Conservation (phyloP, 2,797 vertebrate genomes). For the Nasua narica region DNA sequence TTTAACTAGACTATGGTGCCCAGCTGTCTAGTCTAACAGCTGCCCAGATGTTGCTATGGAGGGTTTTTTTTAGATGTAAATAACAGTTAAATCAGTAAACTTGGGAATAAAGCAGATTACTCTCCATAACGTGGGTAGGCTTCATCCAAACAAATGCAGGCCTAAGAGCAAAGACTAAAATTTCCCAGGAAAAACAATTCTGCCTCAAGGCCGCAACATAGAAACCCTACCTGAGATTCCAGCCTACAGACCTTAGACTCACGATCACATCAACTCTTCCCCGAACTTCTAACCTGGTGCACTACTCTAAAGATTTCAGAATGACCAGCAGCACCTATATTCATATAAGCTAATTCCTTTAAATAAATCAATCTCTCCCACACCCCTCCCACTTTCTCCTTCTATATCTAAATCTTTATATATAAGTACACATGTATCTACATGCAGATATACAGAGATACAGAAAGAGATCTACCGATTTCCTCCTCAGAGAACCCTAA, state of each 20-base stretch:
- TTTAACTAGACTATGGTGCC: background rate
- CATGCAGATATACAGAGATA: background rate
- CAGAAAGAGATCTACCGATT: background rate
- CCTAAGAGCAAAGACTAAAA: background rate
- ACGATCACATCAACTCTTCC: background rate
- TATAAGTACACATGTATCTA: background rate
- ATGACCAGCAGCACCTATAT: background rate
- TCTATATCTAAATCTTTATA: background rate
- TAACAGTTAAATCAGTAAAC: background rate
- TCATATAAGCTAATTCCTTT: background rate
- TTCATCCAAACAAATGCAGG: background rate
- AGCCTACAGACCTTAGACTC: background rate
- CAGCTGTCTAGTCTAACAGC: background rate
- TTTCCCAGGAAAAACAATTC: constrained; percentile 33
- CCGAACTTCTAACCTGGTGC: background rate
- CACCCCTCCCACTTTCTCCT: background rate
- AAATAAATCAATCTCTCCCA: background rate
- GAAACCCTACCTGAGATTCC: background rate
- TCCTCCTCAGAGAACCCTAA: background rate
- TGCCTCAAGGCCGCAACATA: background rate
- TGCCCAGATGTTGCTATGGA: background rate
- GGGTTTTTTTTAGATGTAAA: background rate
- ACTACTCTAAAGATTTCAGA: background rate
- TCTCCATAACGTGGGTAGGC: background rate
- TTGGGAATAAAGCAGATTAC: background rate